Conservation (phyloP, 1,140 invertebrate species). For the Planococcus citri region DNA sequence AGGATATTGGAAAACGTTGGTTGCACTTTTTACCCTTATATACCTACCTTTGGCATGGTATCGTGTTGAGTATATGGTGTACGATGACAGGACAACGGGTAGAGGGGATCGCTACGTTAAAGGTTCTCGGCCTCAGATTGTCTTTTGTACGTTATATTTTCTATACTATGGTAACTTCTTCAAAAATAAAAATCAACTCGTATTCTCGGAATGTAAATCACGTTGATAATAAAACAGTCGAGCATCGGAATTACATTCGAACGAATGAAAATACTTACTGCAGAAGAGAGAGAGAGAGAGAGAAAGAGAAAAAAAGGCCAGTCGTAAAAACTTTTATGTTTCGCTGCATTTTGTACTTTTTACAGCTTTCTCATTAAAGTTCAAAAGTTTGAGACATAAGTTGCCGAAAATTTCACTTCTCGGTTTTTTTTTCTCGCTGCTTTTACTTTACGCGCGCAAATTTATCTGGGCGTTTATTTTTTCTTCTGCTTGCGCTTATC, state of each 20-base stretch:
- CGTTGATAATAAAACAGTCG: constrained; percentile 6
- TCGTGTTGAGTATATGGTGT: no score
- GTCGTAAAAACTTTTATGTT: constrained; percentile 7
- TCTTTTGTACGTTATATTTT: no score
- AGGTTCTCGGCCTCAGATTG: no score
- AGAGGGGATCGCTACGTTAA: no score
- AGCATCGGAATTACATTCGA: constrained; percentile 2
- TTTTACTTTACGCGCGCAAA: not conserved
- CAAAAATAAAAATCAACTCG: not conserved
- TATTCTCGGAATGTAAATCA: not conserved
- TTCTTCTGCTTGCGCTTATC: not conserved
- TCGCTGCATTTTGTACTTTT: constrained; percentile 6
- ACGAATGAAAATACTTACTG: not conserved
- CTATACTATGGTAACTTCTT: no score
- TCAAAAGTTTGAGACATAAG: not conserved
- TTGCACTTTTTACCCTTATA: no score
- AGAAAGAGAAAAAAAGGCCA: not conserved
- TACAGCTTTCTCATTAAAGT: constrained; percentile 7
- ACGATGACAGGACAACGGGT: no score
- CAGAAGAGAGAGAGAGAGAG: no score
- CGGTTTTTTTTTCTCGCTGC: not conserved
- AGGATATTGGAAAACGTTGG: no score
- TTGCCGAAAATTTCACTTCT: not conserved
- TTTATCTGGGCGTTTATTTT: not conserved
- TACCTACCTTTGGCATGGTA: no score